Evolutionary conservation across 2,113 vertebrate genomes (phyloP), one percentile per base, ranked within the genome.

Genomic region (Bos indicus): DNA sequence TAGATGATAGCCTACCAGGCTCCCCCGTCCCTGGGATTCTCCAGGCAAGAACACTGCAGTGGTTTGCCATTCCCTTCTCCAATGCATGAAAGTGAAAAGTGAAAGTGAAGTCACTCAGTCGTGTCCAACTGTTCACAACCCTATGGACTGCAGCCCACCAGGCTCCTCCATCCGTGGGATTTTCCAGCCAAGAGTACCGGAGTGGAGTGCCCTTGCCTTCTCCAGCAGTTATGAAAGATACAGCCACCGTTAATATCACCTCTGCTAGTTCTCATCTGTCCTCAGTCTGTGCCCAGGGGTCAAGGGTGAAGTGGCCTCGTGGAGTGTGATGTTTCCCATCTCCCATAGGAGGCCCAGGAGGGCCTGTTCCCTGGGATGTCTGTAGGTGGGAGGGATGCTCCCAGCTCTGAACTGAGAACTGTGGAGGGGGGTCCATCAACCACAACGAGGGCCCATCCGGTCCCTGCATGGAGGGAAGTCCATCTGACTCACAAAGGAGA

Each of bases 251-350:
- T 5, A 16, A 15, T 7, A 7, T 16, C 1, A 5, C 12, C 67
- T 40, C 67, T 14, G 54, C 77, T 36, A 43, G 40, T 16, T 81
- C 81, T 57, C 23, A 13, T 40, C 33, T 23, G 40, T 5, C 12
- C 10, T 40, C 56, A 48, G 23, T 56, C 21, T 1, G 0, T 1
- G 46, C 21, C 67, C 9, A 0, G 7, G 62, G 46, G 15, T 12
- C 30, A 0, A 1, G 60, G 23, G 56, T 43, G 59, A 74, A 23
- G 89, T 16, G 5, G 9, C 59, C 59, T 25, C 4, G 2, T 25
- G 56, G 54, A 7, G 4, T 1, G 6, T 3, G 1, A 4, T 5
- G 51, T 13, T 17, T 16, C 6, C 0, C 1, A 0, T 52, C 6
- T 2, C 51, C 84, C 26, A 21, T 1, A 0, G 7, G 28, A 40